Percentiles rank a stretch among this genome's conserved stretches.
phyloP scores from a whole-genome alignment of 2,113 vertebrate species.

The Ctenomys sociabilis region DNA sequence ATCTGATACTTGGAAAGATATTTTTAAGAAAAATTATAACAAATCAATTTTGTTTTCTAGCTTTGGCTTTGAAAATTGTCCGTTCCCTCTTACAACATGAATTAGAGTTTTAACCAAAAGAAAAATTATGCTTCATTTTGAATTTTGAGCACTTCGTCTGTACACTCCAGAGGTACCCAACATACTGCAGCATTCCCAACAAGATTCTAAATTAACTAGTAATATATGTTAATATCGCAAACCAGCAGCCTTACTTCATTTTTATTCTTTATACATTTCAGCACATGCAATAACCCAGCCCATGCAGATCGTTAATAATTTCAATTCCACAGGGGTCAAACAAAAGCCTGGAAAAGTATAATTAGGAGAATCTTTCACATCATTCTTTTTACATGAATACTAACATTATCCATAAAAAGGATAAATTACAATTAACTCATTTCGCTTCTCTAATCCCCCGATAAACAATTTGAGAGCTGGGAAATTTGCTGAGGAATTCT shows the following conservation, averaged over 20 bases:
- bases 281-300: background rate
- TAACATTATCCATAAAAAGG: slow-evolving; percentile 27
- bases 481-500: background rate
- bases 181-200: background rate
- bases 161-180: background rate
- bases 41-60: slow-evolving; percentile 53
- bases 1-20: slow-evolving; percentile 43
- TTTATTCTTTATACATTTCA: background rate
- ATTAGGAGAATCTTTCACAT: background rate
- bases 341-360: background rate
- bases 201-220: slow-evolving; percentile 1
- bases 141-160: background rate
- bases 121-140: slow-evolving; percentile 6
- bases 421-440: background rate
- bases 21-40: slow-evolving; percentile 5
- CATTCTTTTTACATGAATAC: slow-evolving; percentile 40
- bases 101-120: background rate
- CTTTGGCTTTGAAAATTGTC: slow-evolving; percentile 11
- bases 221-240: background rate
- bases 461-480: background rate
- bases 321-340: background rate
- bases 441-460: background rate
- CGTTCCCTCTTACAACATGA: background rate
- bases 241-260: background rate
- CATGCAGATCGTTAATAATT: background rate